These are phyloP conservation scores for Fistularia commersonii DNA, from an alignment of 2,797 vertebrate species.

Conservation along the genomic window DNA sequence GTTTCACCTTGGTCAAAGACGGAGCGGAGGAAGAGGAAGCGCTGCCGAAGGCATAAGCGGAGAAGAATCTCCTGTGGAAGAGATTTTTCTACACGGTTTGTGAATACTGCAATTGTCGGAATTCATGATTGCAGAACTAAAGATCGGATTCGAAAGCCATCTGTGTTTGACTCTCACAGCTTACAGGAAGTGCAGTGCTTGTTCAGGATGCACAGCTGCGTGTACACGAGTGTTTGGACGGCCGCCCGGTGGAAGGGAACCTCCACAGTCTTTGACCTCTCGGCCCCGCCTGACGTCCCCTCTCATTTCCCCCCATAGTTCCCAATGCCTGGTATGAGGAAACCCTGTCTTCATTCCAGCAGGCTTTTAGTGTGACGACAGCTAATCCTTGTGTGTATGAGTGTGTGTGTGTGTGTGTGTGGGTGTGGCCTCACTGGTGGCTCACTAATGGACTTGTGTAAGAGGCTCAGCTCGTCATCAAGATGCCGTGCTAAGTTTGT, in stretches of 20 bases:
- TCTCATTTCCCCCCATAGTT: constrained; percentile 29
- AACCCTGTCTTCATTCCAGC: constrained; percentile 41
- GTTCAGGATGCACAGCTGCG: constrained; percentile 38
- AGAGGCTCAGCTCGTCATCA: constrained; percentile 53
- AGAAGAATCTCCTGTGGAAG: no score
- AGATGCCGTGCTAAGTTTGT: constrained; percentile 21
- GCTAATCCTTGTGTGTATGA: constrained; percentile 38
- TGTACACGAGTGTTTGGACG: background rate
- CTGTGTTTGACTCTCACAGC: constrained; percentile 7
- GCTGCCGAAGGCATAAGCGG: constrained; percentile 40
- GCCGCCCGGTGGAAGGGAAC: constrained; percentile 7
- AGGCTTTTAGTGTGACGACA: constrained; percentile 49
- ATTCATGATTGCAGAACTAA: constrained; percentile 1
- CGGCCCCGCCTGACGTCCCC: constrained; percentile 27
- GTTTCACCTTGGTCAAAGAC: constrained; percentile 44
- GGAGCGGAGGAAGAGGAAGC: constrained; percentile 8
- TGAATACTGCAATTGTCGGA: constrained; percentile 4
- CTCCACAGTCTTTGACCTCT: constrained; percentile 41
- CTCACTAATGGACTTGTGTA: constrained; percentile 54
- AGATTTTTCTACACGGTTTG: constrained; percentile 7
- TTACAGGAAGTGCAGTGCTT: constrained; percentile 1
- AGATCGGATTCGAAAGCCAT: constrained; percentile 8
- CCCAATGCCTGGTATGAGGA: constrained; percentile 28
- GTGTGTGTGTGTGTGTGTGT: no score
- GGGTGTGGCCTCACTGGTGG: constrained; percentile 3